phyloP scores from a whole-genome alignment of 1,140 invertebrate species.

The Sinella curviseta region DNA sequence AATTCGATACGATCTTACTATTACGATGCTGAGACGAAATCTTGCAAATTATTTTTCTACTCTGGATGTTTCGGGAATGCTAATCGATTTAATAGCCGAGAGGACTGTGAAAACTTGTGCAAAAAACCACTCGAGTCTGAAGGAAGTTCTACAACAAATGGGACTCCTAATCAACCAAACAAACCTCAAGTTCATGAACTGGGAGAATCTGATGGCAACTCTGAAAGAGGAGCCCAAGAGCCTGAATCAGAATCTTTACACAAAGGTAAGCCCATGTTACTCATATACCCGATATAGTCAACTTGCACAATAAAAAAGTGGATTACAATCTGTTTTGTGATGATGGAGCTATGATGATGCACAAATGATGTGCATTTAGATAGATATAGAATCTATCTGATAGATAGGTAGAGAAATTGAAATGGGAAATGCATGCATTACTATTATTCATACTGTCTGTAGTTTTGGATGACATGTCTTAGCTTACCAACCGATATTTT shows the following conservation, averaged over 20 bases:
- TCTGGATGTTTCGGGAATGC: slow-evolving; percentile 68
- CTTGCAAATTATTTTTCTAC: slow-evolving; percentile 69
- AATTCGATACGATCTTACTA: slow-evolving; percentile 62
- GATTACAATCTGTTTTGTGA: no score
- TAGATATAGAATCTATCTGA: no score
- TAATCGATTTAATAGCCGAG: slow-evolving; percentile 65
- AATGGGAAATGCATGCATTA: no score
- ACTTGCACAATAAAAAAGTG: no score
- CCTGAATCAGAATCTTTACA: background rate
- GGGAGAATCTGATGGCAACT: background rate
- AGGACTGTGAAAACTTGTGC: slow-evolving; percentile 63
- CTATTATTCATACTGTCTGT: no score
- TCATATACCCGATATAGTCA: no score
- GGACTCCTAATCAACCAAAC: background rate
- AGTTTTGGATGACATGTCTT: no score
- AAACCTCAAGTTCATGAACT: slow-evolving; percentile 10
- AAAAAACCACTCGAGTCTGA: slow-evolving; percentile 21
- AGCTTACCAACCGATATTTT: no score
- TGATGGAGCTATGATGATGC: no score
- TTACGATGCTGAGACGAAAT: slow-evolving; percentile 64
- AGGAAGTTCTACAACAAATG: background rate
- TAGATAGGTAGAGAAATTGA: no score
- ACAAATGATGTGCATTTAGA: no score
- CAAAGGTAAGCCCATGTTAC: slow-evolving; percentile 1
- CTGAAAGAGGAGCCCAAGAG: background rate